Percentiles rank a stretch among this genome's conserved stretches.
Evolutionary conservation across 1,140 invertebrate species (phyloP).

Genomic region (Mercenaria mercenaria): DNA sequence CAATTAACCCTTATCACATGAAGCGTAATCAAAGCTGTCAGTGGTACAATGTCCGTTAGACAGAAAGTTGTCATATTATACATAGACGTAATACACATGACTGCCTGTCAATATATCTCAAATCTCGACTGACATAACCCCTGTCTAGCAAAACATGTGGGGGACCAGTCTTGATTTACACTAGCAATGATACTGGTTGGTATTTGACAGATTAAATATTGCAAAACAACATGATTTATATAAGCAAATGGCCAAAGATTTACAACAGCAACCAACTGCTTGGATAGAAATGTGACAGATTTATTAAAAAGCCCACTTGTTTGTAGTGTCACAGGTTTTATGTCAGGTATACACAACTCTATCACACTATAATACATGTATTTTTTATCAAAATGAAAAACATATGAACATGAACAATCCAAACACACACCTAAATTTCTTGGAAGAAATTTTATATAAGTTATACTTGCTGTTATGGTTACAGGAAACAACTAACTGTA

Average conservation of each 20-base stretch:
- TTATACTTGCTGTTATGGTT: no score
- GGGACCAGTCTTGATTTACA: background rate
- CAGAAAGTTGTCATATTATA: conserved; percentile 37
- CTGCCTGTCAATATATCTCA: background rate
- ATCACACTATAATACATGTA: no score
- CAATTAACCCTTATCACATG: background rate
- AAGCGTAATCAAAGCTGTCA: background rate
- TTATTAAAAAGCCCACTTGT: background rate
- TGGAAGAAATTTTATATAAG: no score
- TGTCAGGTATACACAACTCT: no score
- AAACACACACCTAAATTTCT: no score
- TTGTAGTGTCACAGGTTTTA: no score
- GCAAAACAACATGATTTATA: no score
- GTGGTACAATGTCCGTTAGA: background rate
- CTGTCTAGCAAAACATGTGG: background rate
- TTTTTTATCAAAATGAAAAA: no score
- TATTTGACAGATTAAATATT: no score
- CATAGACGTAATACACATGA: background rate
- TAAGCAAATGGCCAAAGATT: no score
- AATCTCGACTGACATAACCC: conserved; percentile 17
- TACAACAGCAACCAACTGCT: background rate
- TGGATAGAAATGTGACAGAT: background rate
- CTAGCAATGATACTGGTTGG: background rate
- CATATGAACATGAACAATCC: no score
- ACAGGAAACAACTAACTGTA: no score